Evolutionary conservation across 2,888 invertebrate species (phyloP).

Genomic region (Lepetodrilus schrolli): DNA sequence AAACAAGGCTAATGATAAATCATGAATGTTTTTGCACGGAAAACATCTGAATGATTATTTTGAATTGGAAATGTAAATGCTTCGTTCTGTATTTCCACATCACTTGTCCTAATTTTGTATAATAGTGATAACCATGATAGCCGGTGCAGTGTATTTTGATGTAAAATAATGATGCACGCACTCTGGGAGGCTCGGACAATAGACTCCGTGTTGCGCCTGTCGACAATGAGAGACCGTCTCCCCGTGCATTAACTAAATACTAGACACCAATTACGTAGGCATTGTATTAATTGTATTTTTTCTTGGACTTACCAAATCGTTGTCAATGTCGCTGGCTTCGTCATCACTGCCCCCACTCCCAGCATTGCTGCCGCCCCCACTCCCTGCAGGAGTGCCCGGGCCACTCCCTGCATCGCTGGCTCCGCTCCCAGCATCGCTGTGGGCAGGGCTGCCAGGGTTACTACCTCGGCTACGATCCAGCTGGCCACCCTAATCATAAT

Average conservation of each 20-base stretch:
- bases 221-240: too few species aligned
- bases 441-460: conserved; percentile 37
- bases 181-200: too few species aligned
- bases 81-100: too few species aligned
- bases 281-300: background rate
- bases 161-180: too few species aligned
- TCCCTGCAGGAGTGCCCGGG: conserved; percentile 39
- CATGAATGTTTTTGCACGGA: too few species aligned
- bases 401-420: conserved; percentile 28
- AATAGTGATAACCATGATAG: too few species aligned
- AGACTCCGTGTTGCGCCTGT: too few species aligned
- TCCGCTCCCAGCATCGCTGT: background rate
- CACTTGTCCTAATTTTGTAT: too few species aligned
- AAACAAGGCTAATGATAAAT: too few species aligned
- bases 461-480: conserved; percentile 32
- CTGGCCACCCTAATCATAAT: background rate
- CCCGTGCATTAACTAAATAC: background rate
- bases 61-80: too few species aligned
- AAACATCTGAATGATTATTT: too few species aligned
- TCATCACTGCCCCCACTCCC: conserved; percentile 53
- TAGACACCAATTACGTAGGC: background rate
- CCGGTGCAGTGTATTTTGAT: too few species aligned
- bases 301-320: conserved; percentile 36
- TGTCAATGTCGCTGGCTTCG: conserved; percentile 44
- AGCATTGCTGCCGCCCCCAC: conserved; percentile 43